A percentile compares a stretch with the other conserved stretches of the same genome.
Evolutionary conservation across 2,888 invertebrate genomes (phyloP).

Genomic region (Noctua janthina): DNA sequence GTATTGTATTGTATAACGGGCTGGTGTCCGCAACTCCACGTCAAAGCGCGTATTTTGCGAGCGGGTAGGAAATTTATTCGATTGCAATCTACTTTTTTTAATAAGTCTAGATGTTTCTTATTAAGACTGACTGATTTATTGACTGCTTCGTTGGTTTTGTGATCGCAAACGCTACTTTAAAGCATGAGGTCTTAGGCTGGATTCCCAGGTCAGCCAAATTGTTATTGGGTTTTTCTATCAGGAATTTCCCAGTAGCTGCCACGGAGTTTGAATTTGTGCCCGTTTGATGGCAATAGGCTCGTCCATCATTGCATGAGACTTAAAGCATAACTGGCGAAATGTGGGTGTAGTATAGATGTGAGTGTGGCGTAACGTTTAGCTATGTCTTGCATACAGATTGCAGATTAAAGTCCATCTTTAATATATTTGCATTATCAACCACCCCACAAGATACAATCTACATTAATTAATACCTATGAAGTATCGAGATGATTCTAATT

Average conservation of each 20-base stretch:
- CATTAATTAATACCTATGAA: constrained; percentile 20
- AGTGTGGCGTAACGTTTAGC: neutral
- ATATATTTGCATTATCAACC: neutral
- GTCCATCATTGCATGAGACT: rapidly evolving
- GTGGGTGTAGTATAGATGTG: no score
- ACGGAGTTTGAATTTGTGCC: no score
- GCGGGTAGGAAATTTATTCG: no score
- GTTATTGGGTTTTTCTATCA: no score
- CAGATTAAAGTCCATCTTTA: constrained; percentile 10
- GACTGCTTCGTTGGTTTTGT: neutral
- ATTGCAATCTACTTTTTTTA: neutral
- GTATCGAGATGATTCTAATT: constrained; percentile 18
- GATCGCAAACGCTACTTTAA: neutral
- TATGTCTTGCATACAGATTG: constrained; percentile 2
- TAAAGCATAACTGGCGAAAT: no score
- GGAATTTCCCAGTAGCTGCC: no score
- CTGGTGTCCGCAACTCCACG: no score
- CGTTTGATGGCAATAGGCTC: no score
- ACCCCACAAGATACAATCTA: neutral
- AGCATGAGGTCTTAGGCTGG: neutral
- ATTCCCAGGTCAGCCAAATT: neutral
- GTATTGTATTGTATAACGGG: no score
- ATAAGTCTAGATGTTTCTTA: neutral
- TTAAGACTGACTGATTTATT: neutral
- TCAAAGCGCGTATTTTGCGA: no score